Percentiles rank a stretch among this genome's conserved stretches.
phyloP scores from a whole-genome alignment of 2,888 invertebrate genomes.

The Tipula vernalis region DNA sequence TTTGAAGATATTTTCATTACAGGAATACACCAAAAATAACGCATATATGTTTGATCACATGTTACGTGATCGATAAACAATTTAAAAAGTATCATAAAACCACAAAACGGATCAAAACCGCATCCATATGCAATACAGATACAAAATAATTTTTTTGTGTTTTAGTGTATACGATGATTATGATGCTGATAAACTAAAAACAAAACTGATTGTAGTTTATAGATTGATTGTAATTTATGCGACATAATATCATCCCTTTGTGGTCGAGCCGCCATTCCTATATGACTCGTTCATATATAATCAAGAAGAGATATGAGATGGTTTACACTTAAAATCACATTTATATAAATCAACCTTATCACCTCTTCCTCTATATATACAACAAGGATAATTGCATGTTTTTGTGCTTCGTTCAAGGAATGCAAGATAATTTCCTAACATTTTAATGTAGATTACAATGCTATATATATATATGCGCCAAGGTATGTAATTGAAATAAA shows the following conservation, averaged over 20 bases:
- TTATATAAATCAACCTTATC: constrained; percentile 4
- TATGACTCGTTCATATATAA: neutral
- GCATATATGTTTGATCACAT: neutral
- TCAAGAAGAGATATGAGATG: neutral
- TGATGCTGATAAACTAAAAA: neutral
- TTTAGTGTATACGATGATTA: neutral
- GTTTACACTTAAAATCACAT: neutral
- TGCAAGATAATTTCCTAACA: neutral
- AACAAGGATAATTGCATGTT: neutral
- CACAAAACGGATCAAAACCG: neutral
- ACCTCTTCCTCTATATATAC: neutral
- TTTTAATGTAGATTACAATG: neutral
- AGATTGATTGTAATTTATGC: neutral
- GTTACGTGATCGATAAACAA: neutral
- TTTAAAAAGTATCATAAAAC: neutral
- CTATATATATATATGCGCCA: neutral
- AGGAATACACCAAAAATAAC: neutral
- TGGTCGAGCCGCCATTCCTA: neutral
- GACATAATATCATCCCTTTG: neutral
- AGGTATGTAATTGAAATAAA: neutral
- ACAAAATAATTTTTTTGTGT: neutral
- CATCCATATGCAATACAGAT: neutral
- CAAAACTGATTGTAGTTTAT: neutral
- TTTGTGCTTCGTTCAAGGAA: neutral
- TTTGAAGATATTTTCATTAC: neutral